These are phyloP conservation scores for Elanoides forficatus DNA, from an alignment of 2,113 vertebrate genomes.

Conservation along the genomic window DNA sequence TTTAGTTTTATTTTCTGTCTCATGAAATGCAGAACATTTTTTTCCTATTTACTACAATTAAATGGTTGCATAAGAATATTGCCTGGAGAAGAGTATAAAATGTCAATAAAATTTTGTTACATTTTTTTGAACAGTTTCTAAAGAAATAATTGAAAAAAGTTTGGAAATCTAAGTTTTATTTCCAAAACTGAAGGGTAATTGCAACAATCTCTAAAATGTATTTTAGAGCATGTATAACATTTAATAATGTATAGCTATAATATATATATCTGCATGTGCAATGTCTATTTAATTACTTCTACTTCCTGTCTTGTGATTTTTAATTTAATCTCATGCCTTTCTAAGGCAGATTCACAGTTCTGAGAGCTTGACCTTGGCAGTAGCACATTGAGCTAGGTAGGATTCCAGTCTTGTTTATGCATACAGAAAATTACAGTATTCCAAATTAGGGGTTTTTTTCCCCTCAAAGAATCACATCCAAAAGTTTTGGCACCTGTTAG, in stretches of 20 bases:
- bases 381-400: neutral
- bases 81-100: neutral
- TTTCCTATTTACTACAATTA: neutral
- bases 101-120: neutral
- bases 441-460: neutral
- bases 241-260: neutral
- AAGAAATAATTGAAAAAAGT: neutral
- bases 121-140: neutral
- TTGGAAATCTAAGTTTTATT: neutral
- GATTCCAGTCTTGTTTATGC: neutral
- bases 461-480: neutral
- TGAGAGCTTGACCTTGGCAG: neutral
- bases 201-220: neutral
- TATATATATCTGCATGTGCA: fast-evolving
- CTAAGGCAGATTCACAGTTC: neutral
- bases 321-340: neutral
- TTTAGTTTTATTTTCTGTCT: neutral
- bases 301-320: neutral
- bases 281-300: neutral
- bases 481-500: neutral
- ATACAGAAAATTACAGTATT: neutral
- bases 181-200: neutral
- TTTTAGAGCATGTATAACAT: neutral
- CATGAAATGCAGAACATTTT: neutral
- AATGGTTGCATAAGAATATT: neutral